A percentile compares a stretch with the other conserved stretches of the same genome.
Conservation (phyloP, 2,888 invertebrate genomes). For the Drosophila testacea region DNA sequence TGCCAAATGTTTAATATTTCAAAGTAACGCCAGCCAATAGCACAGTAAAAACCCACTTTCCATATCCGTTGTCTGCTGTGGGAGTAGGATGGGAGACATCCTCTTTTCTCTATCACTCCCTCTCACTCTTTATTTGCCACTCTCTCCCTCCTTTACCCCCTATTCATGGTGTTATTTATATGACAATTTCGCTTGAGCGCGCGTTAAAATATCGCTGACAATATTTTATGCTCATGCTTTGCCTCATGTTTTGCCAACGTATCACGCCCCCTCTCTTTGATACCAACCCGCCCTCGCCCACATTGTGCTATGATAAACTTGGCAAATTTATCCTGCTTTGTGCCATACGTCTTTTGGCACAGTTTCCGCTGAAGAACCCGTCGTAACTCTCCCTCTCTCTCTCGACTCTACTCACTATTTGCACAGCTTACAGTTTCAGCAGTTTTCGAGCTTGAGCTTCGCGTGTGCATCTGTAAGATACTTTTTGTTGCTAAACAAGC, state of each 20-base stretch:
- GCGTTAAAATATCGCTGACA: constrained; percentile 80
- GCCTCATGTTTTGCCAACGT: constrained; percentile 79
- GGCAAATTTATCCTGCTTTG: constrained; percentile 81
- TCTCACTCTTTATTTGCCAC: not conserved
- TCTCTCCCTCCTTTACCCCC: not conserved
- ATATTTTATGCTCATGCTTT: constrained; percentile 78
- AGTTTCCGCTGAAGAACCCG: constrained; percentile 57
- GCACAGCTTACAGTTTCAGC: constrained; percentile 73
- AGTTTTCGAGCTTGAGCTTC: constrained; percentile 40
- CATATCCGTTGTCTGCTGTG: constrained; percentile 30
- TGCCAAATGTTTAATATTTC: constrained; percentile 78
- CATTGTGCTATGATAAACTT: constrained; percentile 75
- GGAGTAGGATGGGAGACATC: not conserved
- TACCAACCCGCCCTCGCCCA: not conserved
- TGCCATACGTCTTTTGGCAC: constrained; percentile 80
- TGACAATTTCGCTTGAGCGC: constrained; percentile 81
- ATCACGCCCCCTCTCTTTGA: constrained; percentile 17
- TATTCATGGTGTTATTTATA: constrained; percentile 72
- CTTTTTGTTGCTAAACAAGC: constrained; percentile 64
- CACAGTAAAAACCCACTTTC: constrained; percentile 50
- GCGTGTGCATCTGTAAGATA: constrained; percentile 66
- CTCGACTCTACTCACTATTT: constrained; percentile 55
- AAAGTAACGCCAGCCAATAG: constrained; percentile 74
- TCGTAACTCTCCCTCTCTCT: not conserved
- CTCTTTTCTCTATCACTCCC: not conserved